A percentile compares a stretch with the other conserved stretches of the same genome.
Evolutionary conservation across 2,888 invertebrate species (phyloP).

Genomic region (Phorcus lineatus): DNA sequence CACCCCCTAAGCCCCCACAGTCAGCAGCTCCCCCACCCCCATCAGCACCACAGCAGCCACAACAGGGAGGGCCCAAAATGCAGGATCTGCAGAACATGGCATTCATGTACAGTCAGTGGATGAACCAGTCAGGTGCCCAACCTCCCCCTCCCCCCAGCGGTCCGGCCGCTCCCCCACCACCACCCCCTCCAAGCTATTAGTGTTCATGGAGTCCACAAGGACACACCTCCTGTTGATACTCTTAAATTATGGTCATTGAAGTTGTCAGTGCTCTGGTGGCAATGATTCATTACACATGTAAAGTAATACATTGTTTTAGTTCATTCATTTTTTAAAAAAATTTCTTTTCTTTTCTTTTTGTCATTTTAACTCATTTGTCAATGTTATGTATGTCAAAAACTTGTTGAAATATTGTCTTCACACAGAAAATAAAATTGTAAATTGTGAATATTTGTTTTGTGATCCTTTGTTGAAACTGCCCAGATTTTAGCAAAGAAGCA

Average conservation of each 20-base stretch:
- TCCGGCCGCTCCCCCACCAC: conserved; percentile 33
- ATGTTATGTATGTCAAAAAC: not conserved
- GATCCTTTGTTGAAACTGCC: too few relatives aligned
- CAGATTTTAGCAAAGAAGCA: too few relatives aligned
- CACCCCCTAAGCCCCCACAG: not conserved
- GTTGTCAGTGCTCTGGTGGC: conserved; percentile 13
- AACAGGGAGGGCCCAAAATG: conserved; percentile 5
- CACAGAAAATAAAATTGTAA: not conserved
- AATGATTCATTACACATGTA: not conserved
- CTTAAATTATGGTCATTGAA: conserved; percentile 14
- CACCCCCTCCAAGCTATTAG: conserved; percentile 35
- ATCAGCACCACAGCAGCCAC: conserved; percentile 30
- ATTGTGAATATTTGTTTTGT: not conserved
- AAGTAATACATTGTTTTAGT: conserved; percentile 18
- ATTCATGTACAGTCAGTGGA: conserved; percentile 56
- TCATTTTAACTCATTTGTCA: not conserved
- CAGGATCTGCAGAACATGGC: conserved; percentile 47
- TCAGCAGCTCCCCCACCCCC: conserved; percentile 6
- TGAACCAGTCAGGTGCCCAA: conserved; percentile 35
- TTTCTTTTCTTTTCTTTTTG: not conserved
- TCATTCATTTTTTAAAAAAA: conserved; percentile 9
- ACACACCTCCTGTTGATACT: not conserved
- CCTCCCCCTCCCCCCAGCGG: conserved; percentile 41
- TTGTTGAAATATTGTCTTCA: conserved; percentile 2
- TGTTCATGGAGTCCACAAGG: not conserved